phyloP scores from a whole-genome alignment of 2,888 invertebrate genomes.

The Agyllia agylla region DNA sequence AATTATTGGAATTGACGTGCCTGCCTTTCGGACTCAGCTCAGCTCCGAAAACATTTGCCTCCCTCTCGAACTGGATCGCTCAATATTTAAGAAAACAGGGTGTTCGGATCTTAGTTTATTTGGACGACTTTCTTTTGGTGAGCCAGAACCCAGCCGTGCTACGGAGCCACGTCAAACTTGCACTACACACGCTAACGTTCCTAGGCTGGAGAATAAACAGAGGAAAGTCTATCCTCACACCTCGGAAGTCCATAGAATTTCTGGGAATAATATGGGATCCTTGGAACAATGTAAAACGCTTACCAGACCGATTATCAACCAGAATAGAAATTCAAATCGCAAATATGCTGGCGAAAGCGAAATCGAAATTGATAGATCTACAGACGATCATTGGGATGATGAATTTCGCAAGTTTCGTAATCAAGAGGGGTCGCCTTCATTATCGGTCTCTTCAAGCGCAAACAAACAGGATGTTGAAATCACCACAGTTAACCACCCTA shows the following conservation, averaged over 20 bases:
- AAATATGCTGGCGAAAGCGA: background rate
- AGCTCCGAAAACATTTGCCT: background rate
- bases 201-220: background rate
- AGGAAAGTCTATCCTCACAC: background rate
- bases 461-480: background rate
- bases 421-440: background rate
- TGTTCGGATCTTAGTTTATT: background rate
- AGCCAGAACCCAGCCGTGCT: background rate
- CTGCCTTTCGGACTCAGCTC: background rate
- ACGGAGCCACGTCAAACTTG: background rate
- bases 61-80: background rate
- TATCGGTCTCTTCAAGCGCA: slow-evolving; percentile 1
- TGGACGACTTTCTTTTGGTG: background rate
- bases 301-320: background rate
- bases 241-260: background rate
- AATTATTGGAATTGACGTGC: background rate
- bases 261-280: background rate
- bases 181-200: background rate
- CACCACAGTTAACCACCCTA: background rate
- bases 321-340: background rate
- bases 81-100: background rate
- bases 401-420: background rate
- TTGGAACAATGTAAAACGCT: background rate
- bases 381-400: background rate
- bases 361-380: background rate